phyloP scores from a whole-genome alignment of 2,797 vertebrate genomes.

The Poeciliopsis presidionis region DNA sequence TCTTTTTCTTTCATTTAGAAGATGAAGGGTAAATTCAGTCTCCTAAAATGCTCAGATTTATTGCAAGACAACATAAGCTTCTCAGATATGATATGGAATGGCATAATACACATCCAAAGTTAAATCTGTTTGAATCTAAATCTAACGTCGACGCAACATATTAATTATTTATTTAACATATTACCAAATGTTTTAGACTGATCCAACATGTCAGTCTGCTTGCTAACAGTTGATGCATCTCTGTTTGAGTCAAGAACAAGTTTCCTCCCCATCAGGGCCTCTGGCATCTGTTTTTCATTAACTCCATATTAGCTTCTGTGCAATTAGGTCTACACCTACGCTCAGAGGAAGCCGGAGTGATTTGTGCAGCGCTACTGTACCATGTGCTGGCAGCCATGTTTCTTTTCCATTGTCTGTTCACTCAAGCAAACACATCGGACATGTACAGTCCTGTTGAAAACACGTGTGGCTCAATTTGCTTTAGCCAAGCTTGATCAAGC shows the following conservation, averaged over 20 bases:
- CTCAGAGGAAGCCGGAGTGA: constrained; percentile 29
- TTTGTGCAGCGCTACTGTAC: constrained; percentile 24
- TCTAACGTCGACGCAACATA: neutral
- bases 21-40: neutral
- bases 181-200: constrained; percentile 1
- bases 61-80: neutral
- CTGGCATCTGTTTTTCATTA: constrained; percentile 75
- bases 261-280: constrained; percentile 64
- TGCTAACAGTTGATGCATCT: constrained; percentile 45
- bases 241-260: constrained; percentile 49
- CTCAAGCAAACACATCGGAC: constrained; percentile 22
- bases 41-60: neutral
- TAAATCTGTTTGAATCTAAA: neutral
- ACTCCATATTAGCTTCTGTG: constrained; percentile 73
- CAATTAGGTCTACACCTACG: constrained; percentile 67
- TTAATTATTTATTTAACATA: neutral
- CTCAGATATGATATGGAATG: neutral
- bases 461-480: neutral
- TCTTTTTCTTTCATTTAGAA: neutral
- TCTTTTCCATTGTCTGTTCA: constrained; percentile 37
- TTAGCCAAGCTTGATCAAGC: neutral
- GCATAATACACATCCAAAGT: neutral
- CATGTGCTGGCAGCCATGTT: constrained; percentile 23
- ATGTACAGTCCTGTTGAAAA: neutral
- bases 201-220: constrained; percentile 32